These are phyloP conservation scores for honey bee (Apis mellifera) DNA, from an alignment of 1,140 invertebrate genomes.

Conservation along the genomic window DNA sequence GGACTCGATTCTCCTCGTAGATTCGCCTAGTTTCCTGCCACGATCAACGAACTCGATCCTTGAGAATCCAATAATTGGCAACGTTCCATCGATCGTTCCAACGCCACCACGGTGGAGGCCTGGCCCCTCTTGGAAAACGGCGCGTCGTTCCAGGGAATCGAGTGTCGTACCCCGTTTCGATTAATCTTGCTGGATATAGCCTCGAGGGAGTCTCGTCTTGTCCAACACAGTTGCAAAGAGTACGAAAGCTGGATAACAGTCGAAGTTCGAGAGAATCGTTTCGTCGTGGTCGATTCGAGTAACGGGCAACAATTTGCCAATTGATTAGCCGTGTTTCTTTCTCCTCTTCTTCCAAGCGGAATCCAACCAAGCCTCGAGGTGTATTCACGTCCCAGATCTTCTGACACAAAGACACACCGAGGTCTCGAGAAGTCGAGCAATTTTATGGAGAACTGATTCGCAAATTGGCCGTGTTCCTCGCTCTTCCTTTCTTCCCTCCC, in stretches of 20 bases:
- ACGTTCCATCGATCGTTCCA: constrained; percentile 40
- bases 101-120: background rate
- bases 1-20: background rate
- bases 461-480: background rate
- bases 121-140: constrained; percentile 26
- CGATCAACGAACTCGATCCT: constrained; percentile 49
- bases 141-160: constrained; percentile 27
- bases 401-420: background rate
- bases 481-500: background rate
- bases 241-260: constrained; percentile 30
- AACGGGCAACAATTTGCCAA: constrained; percentile 76
- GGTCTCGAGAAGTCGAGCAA: constrained; percentile 4
- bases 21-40: constrained; percentile 40
- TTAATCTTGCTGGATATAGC: constrained; percentile 58
- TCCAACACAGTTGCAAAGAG: constrained; percentile 23
- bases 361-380: constrained; percentile 11
- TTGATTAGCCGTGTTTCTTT: constrained; percentile 71
- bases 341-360: constrained; percentile 2
- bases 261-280: constrained; percentile 60
- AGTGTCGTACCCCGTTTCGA: constrained; percentile 56
- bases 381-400: constrained; percentile 4
- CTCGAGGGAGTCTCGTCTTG: constrained; percentile 21
- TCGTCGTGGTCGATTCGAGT: constrained; percentile 59
- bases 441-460: background rate
- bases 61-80: constrained; percentile 55